Base-by-base conservation (phyloP, 2,888 invertebrate species). In the Heliconius charithonia region DNA sequence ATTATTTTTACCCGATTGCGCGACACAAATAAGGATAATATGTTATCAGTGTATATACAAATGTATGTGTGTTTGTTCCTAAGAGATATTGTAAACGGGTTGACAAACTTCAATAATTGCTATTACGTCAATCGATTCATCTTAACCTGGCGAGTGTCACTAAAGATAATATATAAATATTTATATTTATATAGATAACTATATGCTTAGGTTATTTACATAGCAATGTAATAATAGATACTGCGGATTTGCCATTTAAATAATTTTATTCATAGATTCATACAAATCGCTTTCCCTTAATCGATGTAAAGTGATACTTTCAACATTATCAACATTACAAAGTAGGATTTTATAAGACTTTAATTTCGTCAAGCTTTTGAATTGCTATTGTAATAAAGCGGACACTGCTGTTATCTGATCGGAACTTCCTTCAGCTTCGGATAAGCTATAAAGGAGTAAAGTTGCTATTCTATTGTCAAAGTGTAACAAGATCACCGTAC, bases 401-500 rank as follows among this genome's bases (percentile, higher is more conserved):
- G 93, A 94, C 92, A 89, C 89, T 85, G 83, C 83, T 88, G 91
- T 88, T 93, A 93, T 93, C 92, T 92, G 93, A 93, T 94, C 94
- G 94, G 94, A 94, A 94, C 89, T 93, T 88, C 92, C 90, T 90
- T 89, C 87, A 86, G 84, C 84, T 87, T 85, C 83, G 81, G 78
- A 74, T 81, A 81, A 83, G 83, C 81, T 81, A 74, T 87, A 89
- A 92, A 93, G 91, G 93, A 94, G 94, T 94, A 89, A 93, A 90
- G 85, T 85, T 85, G 83, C 82, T 84, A 82, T 78, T 84, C 86
- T 84, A 89, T 91, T 92, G 90, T 92, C 85, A 83, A 83, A 83
- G 84, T 92, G 94, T 92, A 95, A 95, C 88, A 88, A 91, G 94
- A 95, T 93, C 90, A 86, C 88, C 84, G 90, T 93, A 94, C 94